Percentiles rank a stretch among this genome's conserved stretches.
Conservation (phyloP, 2,888 invertebrate species). For the Azorinus chamasolen region DNA sequence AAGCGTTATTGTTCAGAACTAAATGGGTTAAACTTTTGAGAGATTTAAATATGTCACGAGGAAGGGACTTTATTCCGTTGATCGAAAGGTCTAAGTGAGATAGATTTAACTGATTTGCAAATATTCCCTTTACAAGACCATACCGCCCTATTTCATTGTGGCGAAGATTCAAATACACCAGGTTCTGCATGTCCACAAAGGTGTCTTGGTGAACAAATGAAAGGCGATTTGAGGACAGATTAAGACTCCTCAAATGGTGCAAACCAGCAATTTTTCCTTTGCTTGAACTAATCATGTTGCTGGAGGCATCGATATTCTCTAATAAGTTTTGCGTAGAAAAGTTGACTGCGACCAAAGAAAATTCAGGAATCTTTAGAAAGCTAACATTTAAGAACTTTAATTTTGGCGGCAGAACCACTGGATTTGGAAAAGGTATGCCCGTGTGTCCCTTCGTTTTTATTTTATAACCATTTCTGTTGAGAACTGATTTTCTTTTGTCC, state of each 20-base stretch:
- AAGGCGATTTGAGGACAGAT: constrained; percentile 26
- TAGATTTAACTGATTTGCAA: constrained; percentile 20
- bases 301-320: constrained; percentile 24
- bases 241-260: constrained; percentile 8
- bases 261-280: constrained; percentile 31
- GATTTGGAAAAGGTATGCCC: constrained; percentile 3
- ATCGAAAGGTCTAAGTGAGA: constrained; percentile 15
- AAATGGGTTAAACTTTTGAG: constrained; percentile 10
- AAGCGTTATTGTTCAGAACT: constrained; percentile 13
- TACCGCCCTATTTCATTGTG: constrained; percentile 24
- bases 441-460: neutral
- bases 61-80: constrained; percentile 29
- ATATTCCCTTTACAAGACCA: neutral
- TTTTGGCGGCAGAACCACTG: constrained; percentile 15
- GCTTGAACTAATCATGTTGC: constrained; percentile 9
- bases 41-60: constrained; percentile 19
- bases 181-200: constrained; percentile 21
- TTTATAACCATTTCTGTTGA: too few species aligned
- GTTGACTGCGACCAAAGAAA: constrained; percentile 10
- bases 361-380: constrained; percentile 14
- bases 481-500: too few species aligned
- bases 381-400: constrained; percentile 21
- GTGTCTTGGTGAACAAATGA: constrained; percentile 9
- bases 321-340: constrained; percentile 27
- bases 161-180: constrained; percentile 16